Evolutionary conservation across 2,888 invertebrate genomes (phyloP), one percentile per base, ranked within the genome.

Genomic region (Mythimna ferrago): DNA sequence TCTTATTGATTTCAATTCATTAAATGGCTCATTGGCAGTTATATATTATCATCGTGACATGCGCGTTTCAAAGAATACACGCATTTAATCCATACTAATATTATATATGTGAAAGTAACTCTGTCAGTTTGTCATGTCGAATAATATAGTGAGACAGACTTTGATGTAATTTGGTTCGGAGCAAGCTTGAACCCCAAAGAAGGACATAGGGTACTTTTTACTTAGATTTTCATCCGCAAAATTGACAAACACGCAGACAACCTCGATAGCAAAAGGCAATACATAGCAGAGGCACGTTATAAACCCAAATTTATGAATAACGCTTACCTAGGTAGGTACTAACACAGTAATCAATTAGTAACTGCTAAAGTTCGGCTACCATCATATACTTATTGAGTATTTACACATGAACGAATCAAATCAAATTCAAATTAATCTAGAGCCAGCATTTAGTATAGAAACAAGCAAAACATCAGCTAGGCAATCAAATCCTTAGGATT

Each of bases 401-500:
- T 48, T 32, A 79, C 66, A 79, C 73, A 83, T 80, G 73, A 67
- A 58, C n/a, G 38, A 38, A 67, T 79, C 64, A 67, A 68, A 62
- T 80, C 61, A 70, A 70, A 74, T 53, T 65, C 58, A 68, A 66
- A 81, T 76, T 71, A 81, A 84, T 81, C 64, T 76, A 71, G 6
- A 72, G 35, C 51, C 44, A 61, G 14, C 10, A 57, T 62, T 61
- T 56, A 56, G 32, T 56, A 57, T 7, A 62, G 57, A 64, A 62
- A 69, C 63, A 75, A 70, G 56, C 54, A 35, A 62, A 73, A 76
- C 58, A 44, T 65, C 57, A 62, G 38, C 71, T 79, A 77, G 73
- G 80, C 73, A 82, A 77, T 76, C 51, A 71, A 87, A 82, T 80
- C 70, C 74, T 75, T 41, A 64, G 71, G 69, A 75, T 84, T 77